phyloP scores from a whole-genome alignment of 1,140 invertebrate species.

The Drosophila virilis region DNA sequence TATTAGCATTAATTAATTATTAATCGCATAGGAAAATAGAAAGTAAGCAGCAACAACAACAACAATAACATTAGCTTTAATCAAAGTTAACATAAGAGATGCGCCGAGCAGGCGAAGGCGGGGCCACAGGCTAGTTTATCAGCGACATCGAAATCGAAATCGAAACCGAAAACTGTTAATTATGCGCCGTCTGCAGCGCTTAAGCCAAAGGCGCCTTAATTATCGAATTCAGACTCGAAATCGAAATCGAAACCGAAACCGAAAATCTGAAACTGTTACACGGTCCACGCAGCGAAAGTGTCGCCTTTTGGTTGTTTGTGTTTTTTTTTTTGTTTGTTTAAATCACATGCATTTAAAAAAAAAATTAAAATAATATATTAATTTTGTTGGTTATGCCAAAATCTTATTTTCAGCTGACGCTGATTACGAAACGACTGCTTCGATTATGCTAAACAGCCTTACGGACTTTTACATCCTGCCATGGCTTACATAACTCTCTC shows the following conservation, averaged over 20 bases:
- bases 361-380: too few species aligned
- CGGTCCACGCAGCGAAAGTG: conserved; percentile 63
- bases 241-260: conserved; percentile 39
- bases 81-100: conserved; percentile 67
- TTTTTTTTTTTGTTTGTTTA: conserved; percentile 14
- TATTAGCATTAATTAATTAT: conserved; percentile 84
- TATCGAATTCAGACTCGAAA: conserved; percentile 3
- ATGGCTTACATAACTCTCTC: conserved; percentile 60
- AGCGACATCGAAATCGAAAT: conserved; percentile 47
- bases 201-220: too few species aligned
- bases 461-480: conserved; percentile 57
- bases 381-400: conserved; percentile 40
- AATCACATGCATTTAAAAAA: conserved; percentile 8
- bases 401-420: too few species aligned
- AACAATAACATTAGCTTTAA: conserved; percentile 1
- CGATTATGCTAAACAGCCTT: conserved; percentile 61
- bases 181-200: conserved; percentile 40
- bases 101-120: neutral
- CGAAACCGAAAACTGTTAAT: conserved; percentile 62
- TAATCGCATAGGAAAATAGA: conserved; percentile 79
- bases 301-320: conserved; percentile 20
- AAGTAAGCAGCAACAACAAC: conserved; percentile 52
- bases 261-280: conserved; percentile 19
- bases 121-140: conserved; percentile 5
- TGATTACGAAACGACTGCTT: conserved; percentile 4